Percentiles rank a stretch among this genome's conserved stretches.
phyloP scores from a whole-genome alignment of 2,113 vertebrate genomes.

The Scalopus aquaticus region DNA sequence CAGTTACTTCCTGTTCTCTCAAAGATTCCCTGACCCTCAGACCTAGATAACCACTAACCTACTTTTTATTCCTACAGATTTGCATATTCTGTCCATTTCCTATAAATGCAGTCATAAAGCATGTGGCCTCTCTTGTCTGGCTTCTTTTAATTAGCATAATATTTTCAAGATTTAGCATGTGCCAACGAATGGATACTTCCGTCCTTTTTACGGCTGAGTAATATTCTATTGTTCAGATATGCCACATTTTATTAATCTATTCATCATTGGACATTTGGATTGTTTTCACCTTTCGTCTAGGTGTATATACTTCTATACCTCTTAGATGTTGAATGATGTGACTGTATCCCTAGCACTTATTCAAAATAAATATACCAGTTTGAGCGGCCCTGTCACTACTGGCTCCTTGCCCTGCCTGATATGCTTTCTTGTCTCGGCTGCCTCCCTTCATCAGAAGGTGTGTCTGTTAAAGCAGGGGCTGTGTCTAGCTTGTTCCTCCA shows the following conservation, averaged over 20 bases:
- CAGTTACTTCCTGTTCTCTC: neutral
- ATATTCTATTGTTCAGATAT: neutral
- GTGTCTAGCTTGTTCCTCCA: neutral
- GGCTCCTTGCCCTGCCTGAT: too few relatives aligned
- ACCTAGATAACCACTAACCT: neutral
- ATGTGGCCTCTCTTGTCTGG: neutral
- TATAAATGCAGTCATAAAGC: too few relatives aligned
- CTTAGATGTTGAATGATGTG: neutral
- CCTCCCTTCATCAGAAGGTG: neutral
- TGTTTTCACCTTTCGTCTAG: neutral
- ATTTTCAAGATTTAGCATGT: neutral
- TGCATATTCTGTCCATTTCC: too few relatives aligned
- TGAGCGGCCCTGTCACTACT: too few relatives aligned
- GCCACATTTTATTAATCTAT: neutral
- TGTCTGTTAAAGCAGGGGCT: neutral
- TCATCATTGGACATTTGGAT: neutral
- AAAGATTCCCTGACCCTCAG: neutral
- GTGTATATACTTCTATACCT: neutral
- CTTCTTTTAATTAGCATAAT: neutral
- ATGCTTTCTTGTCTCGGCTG: neutral
- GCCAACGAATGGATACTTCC: neutral
- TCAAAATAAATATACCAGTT: neutral
- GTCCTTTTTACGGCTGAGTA: neutral
- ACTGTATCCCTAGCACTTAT: neutral
- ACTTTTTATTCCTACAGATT: too few relatives aligned